These are phyloP conservation scores for Drosophila malerkotliana DNA, from an alignment of 1,140 invertebrate species.

Conservation along the genomic window DNA sequence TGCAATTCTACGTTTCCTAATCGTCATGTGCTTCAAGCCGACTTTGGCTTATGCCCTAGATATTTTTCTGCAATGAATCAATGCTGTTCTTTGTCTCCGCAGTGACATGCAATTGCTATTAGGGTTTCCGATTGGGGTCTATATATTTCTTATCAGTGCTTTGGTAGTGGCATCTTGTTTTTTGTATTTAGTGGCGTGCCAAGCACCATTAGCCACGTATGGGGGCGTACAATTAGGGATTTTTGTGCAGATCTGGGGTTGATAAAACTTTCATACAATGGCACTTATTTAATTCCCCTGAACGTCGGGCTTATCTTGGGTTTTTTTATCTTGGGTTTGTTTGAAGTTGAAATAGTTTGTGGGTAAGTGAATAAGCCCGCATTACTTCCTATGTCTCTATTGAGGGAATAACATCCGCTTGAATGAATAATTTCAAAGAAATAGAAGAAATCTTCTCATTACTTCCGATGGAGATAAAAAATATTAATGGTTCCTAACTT, in stretches of 20 bases:
- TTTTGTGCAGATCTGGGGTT: slow-evolving; percentile 19
- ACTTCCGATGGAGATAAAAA: too few species aligned
- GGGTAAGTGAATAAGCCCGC: slow-evolving; percentile 2
- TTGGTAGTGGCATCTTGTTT: neutral
- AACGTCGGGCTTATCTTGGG: neutral
- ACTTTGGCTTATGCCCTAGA: slow-evolving; percentile 18
- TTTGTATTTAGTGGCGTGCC: slow-evolving; percentile 21
- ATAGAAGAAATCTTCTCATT: too few species aligned
- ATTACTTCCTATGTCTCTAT: neutral
- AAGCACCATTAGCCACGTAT: slow-evolving; percentile 28
- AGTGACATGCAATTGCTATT: neutral
- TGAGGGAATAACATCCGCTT: neutral
- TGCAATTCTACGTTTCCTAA: slow-evolving; percentile 30
- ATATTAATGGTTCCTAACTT: too few species aligned
- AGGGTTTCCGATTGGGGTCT: neutral
- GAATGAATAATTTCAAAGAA: too few species aligned
- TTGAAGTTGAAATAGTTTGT: neutral
- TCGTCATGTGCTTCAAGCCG: slow-evolving; percentile 18
- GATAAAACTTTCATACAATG: slow-evolving; percentile 4
- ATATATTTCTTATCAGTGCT: neutral
- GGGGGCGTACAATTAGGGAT: slow-evolving; percentile 29
- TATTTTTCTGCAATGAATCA: neutral
- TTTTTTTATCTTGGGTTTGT: too few species aligned
- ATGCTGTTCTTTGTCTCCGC: slow-evolving; percentile 3
- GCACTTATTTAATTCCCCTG: neutral